These are phyloP conservation scores for Athalia circularis DNA, from an alignment of 2,888 invertebrate species.

Conservation along the genomic window DNA sequence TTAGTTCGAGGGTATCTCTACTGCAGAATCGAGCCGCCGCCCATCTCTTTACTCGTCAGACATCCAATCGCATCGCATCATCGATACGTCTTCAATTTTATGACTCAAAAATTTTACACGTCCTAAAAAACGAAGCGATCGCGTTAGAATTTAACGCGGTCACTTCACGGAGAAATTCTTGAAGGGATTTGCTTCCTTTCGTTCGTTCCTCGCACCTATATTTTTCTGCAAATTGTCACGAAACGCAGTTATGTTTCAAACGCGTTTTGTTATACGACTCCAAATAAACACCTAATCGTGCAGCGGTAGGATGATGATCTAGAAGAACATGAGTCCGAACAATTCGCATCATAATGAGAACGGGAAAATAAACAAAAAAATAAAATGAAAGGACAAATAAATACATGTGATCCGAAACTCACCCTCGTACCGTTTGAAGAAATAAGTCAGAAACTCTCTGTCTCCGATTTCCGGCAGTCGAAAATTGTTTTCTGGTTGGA, in stretches of 20 bases:
- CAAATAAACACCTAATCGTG: no score
- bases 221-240: no score
- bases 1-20: background rate
- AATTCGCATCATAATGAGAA: no score
- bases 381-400: background rate
- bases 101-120: background rate
- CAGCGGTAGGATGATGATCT: no score
- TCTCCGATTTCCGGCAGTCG: conserved; percentile 4
- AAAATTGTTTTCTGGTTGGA: conserved; percentile 28
- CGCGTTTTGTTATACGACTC: no score
- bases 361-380: background rate
- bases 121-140: no score
- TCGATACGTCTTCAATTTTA: background rate
- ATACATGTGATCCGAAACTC: background rate
- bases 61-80: background rate
- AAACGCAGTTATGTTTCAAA: no score
- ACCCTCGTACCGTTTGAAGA: background rate
- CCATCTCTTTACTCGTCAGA: background rate
- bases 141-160: no score
- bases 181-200: no score
- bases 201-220: no score
- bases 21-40: background rate
- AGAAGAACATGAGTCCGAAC: no score
- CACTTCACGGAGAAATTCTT: no score
- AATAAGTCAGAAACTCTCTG: background rate